Evolutionary conservation across 2,113 vertebrate species (phyloP), one percentile per base, ranked within the genome.

Genomic region (Pedionomus torquatus): DNA sequence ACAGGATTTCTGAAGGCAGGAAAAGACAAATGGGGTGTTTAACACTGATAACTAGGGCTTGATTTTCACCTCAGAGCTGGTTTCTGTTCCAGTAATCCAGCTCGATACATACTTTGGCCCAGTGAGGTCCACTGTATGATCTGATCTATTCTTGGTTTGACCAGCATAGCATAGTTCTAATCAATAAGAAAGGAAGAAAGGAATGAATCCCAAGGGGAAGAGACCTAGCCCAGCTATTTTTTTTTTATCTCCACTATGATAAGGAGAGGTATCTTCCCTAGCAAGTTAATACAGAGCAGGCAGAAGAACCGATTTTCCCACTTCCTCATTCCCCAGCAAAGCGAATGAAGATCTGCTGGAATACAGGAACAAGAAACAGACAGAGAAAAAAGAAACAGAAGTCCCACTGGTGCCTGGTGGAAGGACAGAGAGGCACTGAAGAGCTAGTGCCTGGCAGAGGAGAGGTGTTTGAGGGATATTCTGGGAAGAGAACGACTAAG

Each of bases 381-480:
- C 13, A 39, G 76, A 92, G 58, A 68, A 75, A 76, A 95, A 83
- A 91, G 92, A 69, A 58, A 14, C 72, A 51, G 51, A 52, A 95
- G 93, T 93, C 91, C 89, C 91, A 75, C 71, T 86, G 92, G 76
- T 83, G 35, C 72, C 54, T 88, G n/a, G 44, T 1, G 30, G 78
- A 55, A 80, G 65, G 90, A 64, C 60, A 90, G 74, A 89, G 78
- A 93, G 84, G 63, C 83, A 81, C 76, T 86, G 83, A 93, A 80
- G 90, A 94, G 60, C 60, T 76, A 90, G 30, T 83, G 71, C 68
- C 90, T 94, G 86, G 55, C 80, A 93, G 68, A 86, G 55, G 33
- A 93, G 71, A 94, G 60, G 35, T 75, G 69, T 94, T 96, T 93
- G 90, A 94, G 83, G 87, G 86, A n/a, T 94, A 91, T 96, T 96